Evolutionary conservation across 2,888 invertebrate species (phyloP).

Genomic region (Volucella inanis): DNA sequence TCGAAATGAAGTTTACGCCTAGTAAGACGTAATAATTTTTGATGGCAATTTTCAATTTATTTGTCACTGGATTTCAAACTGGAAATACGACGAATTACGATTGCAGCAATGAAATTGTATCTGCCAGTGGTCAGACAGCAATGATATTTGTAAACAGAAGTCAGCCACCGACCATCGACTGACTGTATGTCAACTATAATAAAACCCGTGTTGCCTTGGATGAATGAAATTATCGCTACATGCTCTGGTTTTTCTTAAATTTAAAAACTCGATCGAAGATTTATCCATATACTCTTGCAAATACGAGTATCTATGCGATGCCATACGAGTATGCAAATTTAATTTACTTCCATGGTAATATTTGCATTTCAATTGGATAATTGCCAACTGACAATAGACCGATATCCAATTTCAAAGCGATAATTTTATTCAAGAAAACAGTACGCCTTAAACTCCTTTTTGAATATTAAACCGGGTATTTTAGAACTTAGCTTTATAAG

Average conservation of each 20-base stretch:
- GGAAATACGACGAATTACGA: conserved; percentile 26
- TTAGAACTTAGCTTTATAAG: too few species aligned
- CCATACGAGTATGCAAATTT: conserved; percentile 7
- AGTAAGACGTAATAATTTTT: conserved; percentile 38
- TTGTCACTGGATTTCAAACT: conserved; percentile 47
- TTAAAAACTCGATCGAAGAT: conserved; percentile 10
- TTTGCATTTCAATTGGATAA: not conserved
- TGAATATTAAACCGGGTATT: too few species aligned
- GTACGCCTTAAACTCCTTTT: too few species aligned
- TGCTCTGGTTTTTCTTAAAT: conserved; percentile 27
- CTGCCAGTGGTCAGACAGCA: conserved; percentile 13
- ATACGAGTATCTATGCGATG: too few species aligned
- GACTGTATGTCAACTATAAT: conserved; percentile 16
- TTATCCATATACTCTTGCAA: too few species aligned
- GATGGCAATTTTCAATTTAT: conserved; percentile 44
- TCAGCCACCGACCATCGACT: conserved; percentile 17
- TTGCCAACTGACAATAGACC: conserved; percentile 20
- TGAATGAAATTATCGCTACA: conserved; percentile 40
- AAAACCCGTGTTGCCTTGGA: conserved; percentile 33
- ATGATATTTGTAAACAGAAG: conserved; percentile 11
- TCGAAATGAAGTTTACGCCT: conserved; percentile 53
- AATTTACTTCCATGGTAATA: not conserved
- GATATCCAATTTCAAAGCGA: not conserved
- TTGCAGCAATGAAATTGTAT: conserved; percentile 29
- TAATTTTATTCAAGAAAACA: too few species aligned